Evolutionary conservation across 2,113 vertebrate species (phyloP), one percentile per base, ranked within the genome.

Genomic region (Corythoichthys intestinalis): DNA sequence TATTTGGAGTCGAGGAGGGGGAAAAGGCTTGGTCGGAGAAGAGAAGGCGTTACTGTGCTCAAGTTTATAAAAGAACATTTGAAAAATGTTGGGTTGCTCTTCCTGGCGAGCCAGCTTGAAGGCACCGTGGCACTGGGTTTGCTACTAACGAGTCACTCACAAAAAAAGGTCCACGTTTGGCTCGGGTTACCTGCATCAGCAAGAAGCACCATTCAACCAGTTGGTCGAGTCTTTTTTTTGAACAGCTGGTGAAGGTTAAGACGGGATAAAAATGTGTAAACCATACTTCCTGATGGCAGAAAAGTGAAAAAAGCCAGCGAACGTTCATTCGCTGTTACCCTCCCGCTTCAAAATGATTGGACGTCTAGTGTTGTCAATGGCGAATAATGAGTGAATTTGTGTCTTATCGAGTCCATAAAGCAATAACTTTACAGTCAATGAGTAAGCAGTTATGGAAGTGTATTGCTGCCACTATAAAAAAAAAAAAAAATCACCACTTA

Each of bases 101-200:
- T 7, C 56, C 56, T 58, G 56, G 56, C 11, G 56, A 63, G 41
- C 61, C 41, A 47, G 61, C 61, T 63, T 12, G n/a, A 63, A 63
- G 61, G 61, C 61, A 63, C 61, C 41, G 46, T 44, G 61, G 59
- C 39, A 56, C 20, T 28, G 20, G 53, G 38, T 20, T 47, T 28
- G 61, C 61, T 63, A 63, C 41, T 47, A 63, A 47, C n/a, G 46
- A 63, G 46, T 44, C 41, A 44, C 41, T 44, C 41, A 20, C 39
- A 34, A 28, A 63, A 57, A 56, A 57, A 57, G 34, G 54, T 57
- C 54, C 54, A 57, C 41, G 12, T 47, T 63, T 63, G 61, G 61
- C 61, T 63, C 20, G 44, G 60, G 7, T 47, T 46, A 63, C 41
- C 61, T 63, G 61, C 4, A n/a, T 47, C 61, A 47, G 56, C 34